A percentile compares a stretch with the other conserved stretches of the same genome.
Conservation (phyloP, 2,888 invertebrate genomes). For the Aporophyla nigra region DNA sequence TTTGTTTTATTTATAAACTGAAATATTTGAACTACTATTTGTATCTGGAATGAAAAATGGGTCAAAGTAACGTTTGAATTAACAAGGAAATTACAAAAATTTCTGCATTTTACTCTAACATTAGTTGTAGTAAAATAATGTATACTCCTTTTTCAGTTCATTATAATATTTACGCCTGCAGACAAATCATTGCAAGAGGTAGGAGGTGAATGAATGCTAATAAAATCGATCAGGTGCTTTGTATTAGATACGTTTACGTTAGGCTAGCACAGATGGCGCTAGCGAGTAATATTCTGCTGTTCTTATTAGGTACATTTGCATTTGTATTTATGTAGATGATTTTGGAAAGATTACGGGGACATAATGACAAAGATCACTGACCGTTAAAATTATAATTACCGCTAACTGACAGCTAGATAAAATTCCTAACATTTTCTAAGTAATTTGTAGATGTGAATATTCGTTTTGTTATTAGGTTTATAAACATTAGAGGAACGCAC, state of each 20-base stretch:
- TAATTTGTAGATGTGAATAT: no score
- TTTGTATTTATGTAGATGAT: not conserved
- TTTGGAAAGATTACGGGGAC: not conserved
- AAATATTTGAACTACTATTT: not conserved
- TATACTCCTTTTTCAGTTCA: rapidly evolving
- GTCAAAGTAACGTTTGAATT: no score
- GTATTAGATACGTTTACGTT: not conserved
- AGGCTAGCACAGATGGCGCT: conserved; percentile 17
- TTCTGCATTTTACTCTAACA: no score
- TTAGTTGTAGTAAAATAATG: no score
- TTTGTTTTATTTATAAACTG: not conserved
- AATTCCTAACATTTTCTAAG: no score
- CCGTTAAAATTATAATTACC: no score
- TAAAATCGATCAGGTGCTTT: conserved; percentile 24
- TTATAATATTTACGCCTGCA: conserved; percentile 15
- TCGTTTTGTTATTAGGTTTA: no score
- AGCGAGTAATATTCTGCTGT: no score
- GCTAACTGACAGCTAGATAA: no score
- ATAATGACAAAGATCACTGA: not conserved
- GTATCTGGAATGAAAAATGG: not conserved
- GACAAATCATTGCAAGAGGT: not conserved
- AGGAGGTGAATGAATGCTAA: not conserved
- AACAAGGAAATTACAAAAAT: not conserved
- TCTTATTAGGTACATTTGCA: not conserved
- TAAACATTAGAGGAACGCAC: no score